Evolutionary conservation across 2,113 vertebrate genomes (phyloP).

Genomic region (Ailurus styani): DNA sequence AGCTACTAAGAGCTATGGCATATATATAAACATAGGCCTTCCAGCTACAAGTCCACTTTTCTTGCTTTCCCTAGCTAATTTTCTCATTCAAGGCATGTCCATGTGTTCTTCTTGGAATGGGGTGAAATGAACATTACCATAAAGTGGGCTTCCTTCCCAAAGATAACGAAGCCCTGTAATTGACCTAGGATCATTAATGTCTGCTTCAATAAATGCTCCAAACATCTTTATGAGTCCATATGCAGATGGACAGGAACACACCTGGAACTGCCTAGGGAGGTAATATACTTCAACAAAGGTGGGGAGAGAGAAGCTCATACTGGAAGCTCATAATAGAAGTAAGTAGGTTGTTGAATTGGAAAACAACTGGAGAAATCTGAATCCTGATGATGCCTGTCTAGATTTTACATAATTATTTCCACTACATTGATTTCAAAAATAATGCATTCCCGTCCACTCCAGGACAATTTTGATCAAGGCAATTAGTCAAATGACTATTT

Average conservation of each 20-base stretch:
- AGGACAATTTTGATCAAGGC: background rate
- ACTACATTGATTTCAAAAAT: constrained; percentile 32
- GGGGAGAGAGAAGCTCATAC: background rate
- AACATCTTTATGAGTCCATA: background rate
- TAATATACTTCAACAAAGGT: background rate
- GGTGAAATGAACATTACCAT: background rate
- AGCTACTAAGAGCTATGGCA: background rate
- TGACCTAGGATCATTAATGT: background rate
- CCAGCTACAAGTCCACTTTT: background rate
- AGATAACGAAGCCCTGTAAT: background rate
- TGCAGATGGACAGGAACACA: background rate
- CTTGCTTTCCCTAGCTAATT: background rate
- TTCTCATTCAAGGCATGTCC: background rate
- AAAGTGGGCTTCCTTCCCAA: background rate
- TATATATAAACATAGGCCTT: background rate
- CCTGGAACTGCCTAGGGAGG: background rate
- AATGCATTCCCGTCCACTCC: background rate
- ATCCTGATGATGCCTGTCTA: background rate
- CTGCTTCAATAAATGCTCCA: background rate
- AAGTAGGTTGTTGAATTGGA: background rate
- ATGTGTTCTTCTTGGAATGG: background rate
- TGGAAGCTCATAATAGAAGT: background rate
- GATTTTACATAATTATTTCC: constrained; percentile 12
- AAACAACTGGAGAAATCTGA: background rate
- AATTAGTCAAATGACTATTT: constrained; percentile 3